Conservation (phyloP, 1,140 invertebrate species). For the Musca domestica region DNA sequence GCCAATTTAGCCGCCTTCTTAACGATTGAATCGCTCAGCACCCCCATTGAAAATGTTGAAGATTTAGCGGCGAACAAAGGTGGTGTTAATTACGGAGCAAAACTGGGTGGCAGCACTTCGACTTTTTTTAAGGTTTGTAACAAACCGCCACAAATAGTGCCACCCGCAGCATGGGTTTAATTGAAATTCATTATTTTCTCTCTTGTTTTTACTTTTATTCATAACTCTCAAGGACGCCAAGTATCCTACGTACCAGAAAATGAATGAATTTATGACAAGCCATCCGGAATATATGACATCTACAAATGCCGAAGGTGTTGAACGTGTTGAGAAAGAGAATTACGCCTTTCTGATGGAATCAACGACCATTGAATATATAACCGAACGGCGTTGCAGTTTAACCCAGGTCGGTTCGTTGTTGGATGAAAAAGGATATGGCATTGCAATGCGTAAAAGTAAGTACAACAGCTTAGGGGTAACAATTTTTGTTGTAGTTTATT, state of each 20-base stretch:
- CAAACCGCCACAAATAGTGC: background rate
- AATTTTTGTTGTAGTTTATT: background rate
- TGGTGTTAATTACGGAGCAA: constrained; percentile 72
- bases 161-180: background rate
- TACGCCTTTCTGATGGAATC: constrained; percentile 92
- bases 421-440: constrained; percentile 86
- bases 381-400: constrained; percentile 78
- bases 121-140: constrained; percentile 71
- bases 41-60: constrained; percentile 73
- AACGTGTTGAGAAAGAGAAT: constrained; percentile 64
- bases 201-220: constrained; percentile 59
- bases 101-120: constrained; percentile 72
- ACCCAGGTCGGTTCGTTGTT: constrained; percentile 75
- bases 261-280: constrained; percentile 77
- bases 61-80: constrained; percentile 72
- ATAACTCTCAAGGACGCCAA: constrained; percentile 64
- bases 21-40: constrained; percentile 68
- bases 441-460: constrained; percentile 81
- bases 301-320: constrained; percentile 72
- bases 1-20: constrained; percentile 95
- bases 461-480: constrained; percentile 37
- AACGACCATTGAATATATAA: constrained; percentile 79
- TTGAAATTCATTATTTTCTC: background rate
- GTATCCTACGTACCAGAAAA: constrained; percentile 64
- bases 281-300: constrained; percentile 68